These are phyloP conservation scores for Diarsia dahlii DNA, from an alignment of 2,888 invertebrate species.

Conservation along the genomic window DNA sequence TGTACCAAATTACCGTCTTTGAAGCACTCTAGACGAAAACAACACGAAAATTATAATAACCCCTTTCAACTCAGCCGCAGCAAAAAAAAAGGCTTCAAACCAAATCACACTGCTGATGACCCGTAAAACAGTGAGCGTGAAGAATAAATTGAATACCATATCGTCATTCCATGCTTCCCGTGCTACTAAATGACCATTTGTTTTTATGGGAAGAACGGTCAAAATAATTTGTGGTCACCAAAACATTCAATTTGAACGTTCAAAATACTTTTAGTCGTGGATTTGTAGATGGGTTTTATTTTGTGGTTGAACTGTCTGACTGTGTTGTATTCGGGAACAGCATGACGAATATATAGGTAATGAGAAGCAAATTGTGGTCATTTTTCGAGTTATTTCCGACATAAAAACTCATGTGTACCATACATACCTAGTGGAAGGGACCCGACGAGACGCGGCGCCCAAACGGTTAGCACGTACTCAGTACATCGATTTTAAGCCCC, in stretches of 20 bases:
- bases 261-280: constrained; percentile 51
- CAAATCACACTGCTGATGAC: constrained; percentile 70
- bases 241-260: constrained; percentile 65
- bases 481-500: too few relatives aligned
- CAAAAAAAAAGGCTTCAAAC: constrained; percentile 53
- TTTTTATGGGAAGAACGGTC: constrained; percentile 59
- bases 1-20: background rate
- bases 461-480: too few relatives aligned
- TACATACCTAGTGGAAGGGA: too few relatives aligned
- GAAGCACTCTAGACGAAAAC: background rate
- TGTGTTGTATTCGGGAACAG: constrained; percentile 20
- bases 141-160: constrained; percentile 84
- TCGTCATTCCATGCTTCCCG: constrained; percentile 75
- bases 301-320: constrained; percentile 39
- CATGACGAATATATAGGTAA: too few relatives aligned
- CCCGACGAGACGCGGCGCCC: too few relatives aligned
- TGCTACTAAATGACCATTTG: constrained; percentile 70
- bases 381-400: background rate
- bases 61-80: constrained; percentile 54
- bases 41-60: constrained; percentile 24
- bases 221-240: constrained; percentile 68
- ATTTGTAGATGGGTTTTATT: constrained; percentile 44
- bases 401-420: too few relatives aligned
- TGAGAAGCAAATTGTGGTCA: too few relatives aligned
- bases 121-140: constrained; percentile 73